These are phyloP conservation scores for Pegoplata infirma DNA, from an alignment of 2,888 invertebrate species.

Conservation along the genomic window DNA sequence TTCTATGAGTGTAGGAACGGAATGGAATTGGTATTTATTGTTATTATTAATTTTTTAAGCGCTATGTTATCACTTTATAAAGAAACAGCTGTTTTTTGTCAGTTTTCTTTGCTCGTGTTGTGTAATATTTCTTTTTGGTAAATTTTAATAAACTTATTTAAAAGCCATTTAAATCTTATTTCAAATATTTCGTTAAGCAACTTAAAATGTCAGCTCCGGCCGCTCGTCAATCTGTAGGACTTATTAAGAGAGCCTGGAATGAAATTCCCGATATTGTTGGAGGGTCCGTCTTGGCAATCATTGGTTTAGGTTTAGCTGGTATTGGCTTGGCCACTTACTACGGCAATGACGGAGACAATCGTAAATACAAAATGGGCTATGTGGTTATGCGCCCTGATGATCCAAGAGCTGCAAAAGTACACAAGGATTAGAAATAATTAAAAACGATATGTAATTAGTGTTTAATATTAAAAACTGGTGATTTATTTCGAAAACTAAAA, in stretches of 20 bases:
- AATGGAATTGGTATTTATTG: no score
- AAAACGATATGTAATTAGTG: slow-evolving; percentile 55
- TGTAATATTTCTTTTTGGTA: slow-evolving; percentile 17
- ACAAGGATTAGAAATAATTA: slow-evolving; percentile 77
- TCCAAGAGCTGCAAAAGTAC: slow-evolving; percentile 81
- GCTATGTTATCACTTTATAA: no score
- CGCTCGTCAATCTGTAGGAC: slow-evolving; percentile 70
- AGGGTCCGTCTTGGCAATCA: slow-evolving; percentile 80
- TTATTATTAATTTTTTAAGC: no score
- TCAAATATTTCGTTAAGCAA: slow-evolving; percentile 25
- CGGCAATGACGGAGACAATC: slow-evolving; percentile 83
- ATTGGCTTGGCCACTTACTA: slow-evolving; percentile 79
- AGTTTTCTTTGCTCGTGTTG: slow-evolving; percentile 11
- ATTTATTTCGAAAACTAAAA: slow-evolving; percentile 26
- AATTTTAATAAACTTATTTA: not conserved
- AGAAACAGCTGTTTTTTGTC: not conserved
- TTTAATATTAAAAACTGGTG: slow-evolving; percentile 16
- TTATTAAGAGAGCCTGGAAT: slow-evolving; percentile 79
- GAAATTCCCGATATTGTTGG: slow-evolving; percentile 87
- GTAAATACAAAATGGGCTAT: slow-evolving; percentile 82
- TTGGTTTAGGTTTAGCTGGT: slow-evolving; percentile 80
- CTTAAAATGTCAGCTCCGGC: slow-evolving; percentile 71
- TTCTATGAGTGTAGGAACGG: no score
- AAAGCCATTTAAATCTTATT: not conserved
- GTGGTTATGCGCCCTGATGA: slow-evolving; percentile 84